These are phyloP conservation scores for Drosophila subpulchrella DNA, from an alignment of 1,140 invertebrate species.

Conservation along the genomic window DNA sequence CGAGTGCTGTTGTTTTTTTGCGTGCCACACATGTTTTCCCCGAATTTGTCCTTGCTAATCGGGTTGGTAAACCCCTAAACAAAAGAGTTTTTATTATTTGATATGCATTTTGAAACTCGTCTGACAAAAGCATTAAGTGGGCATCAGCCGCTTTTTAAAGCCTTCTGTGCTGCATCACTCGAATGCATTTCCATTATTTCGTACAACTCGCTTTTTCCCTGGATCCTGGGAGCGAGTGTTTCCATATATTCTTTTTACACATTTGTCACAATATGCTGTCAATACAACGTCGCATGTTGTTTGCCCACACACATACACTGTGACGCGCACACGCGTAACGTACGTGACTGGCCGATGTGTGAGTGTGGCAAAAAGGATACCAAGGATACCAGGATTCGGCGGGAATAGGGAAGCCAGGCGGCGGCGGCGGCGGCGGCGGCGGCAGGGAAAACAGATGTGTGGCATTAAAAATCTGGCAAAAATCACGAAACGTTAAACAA, in stretches of 20 bases:
- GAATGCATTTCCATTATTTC: slow-evolving; percentile 22
- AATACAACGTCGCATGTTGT: slow-evolving; percentile 74
- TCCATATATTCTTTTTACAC: slow-evolving; percentile 65
- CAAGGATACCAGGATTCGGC: slow-evolving; percentile 19
- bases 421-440: background rate
- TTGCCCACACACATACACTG: slow-evolving; percentile 53
- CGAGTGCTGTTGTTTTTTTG: background rate
- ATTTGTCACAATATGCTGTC: slow-evolving; percentile 83
- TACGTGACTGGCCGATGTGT: slow-evolving; percentile 60
- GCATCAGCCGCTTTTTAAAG: slow-evolving; percentile 22
- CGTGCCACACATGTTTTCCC: slow-evolving; percentile 2
- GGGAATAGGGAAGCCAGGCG: slow-evolving; percentile 36
- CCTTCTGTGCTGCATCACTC: slow-evolving; percentile 6
- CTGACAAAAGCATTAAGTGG: slow-evolving; percentile 5
- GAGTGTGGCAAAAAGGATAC: slow-evolving; percentile 25
- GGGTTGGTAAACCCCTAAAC: background rate
- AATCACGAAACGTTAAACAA: slow-evolving; percentile 82
- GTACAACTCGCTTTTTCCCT: slow-evolving; percentile 5
- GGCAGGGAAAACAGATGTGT: slow-evolving; percentile 40
- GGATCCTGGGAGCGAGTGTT: slow-evolving; percentile 5
- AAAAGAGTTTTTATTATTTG: background rate
- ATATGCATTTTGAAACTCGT: background rate
- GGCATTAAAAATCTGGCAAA: slow-evolving; percentile 81
- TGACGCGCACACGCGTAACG: slow-evolving; percentile 22
- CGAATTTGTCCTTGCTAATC: background rate